A percentile compares a stretch with the other conserved stretches of the same genome.
Conservation (phyloP, 2,797 vertebrate genomes). For the Molossus molossus region DNA sequence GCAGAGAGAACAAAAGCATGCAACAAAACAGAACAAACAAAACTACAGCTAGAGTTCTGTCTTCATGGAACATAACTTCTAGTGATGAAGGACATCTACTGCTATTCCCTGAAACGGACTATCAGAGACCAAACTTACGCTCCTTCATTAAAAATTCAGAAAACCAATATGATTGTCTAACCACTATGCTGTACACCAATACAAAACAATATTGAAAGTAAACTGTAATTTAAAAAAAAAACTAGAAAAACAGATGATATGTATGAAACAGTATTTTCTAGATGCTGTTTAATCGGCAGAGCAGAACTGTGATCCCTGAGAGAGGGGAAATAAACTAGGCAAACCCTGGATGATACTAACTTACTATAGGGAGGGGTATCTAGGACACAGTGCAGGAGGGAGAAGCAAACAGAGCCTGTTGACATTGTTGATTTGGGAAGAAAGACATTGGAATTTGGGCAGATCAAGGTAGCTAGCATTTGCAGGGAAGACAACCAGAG, state of each 20-base stretch:
- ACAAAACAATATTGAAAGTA: background rate
- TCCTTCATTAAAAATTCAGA: background rate
- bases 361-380: background rate
- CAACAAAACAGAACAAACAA: background rate
- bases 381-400: background rate
- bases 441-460: background rate
- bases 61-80: background rate
- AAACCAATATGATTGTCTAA: background rate
- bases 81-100: background rate
- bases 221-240: background rate
- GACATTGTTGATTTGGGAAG: background rate
- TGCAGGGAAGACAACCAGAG: background rate
- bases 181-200: background rate
- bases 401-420: background rate
- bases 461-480: background rate
- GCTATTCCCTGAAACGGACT: background rate
- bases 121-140: background rate
- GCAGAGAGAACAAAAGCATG: too few species aligned
- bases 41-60: background rate
- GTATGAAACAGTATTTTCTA: background rate
- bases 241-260: background rate
- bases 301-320: background rate
- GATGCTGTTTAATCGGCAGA: background rate
- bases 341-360: background rate
- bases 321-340: background rate